These are phyloP conservation scores for Gavialis gangeticus DNA, from an alignment of 2,113 vertebrate genomes.

Conservation along the genomic window DNA sequence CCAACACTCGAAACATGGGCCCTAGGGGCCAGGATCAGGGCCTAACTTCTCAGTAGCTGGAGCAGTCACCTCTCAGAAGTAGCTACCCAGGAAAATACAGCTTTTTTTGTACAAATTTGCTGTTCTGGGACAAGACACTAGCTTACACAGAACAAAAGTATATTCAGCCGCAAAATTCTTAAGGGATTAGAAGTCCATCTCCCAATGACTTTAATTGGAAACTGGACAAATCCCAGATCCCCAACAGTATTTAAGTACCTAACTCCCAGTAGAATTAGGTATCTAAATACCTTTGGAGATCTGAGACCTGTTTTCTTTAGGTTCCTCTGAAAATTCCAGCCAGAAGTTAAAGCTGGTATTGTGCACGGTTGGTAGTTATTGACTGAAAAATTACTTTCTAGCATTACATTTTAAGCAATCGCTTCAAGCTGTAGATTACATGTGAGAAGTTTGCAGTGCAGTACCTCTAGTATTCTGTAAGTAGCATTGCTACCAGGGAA, in stretches of 20 bases:
- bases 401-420: conserved; percentile 9
- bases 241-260: not conserved
- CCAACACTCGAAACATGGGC: not conserved
- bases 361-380: not conserved
- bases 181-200: not conserved
- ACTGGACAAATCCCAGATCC: not conserved
- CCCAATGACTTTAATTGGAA: not conserved
- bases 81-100: not conserved
- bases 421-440: not conserved
- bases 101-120: not conserved
- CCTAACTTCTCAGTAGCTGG: not conserved
- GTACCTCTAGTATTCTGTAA: conserved; percentile 92
- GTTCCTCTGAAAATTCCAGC: not conserved
- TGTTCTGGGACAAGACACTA: not conserved
- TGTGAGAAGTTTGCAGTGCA: not conserved
- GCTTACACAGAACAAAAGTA: not conserved
- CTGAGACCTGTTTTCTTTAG: not conserved
- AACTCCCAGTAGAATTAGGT: not conserved
- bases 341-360: not conserved
- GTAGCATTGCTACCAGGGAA: conserved; percentile 87
- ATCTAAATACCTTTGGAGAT: not conserved
- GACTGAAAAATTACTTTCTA: not conserved
- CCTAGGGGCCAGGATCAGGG: not conserved
- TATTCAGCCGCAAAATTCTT: not conserved
- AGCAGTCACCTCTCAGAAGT: not conserved